Evolutionary conservation across 1,140 invertebrate species (phyloP).

Genomic region (Ectropis grisescens): DNA sequence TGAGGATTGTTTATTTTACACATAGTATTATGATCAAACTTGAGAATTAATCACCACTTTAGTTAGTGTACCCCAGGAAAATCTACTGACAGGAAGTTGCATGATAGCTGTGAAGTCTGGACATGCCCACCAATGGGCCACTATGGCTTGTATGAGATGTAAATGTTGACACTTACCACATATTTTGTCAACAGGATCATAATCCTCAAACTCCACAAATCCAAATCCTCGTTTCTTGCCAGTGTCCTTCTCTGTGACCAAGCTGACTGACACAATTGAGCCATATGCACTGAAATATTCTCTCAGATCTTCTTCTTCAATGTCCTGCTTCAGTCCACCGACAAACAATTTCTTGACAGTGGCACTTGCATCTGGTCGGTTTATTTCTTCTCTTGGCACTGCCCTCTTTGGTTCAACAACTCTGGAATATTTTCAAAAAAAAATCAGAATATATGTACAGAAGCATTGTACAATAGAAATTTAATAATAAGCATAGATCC

Average conservation of each 20-base stretch:
- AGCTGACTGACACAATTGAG: slow-evolving; percentile 83
- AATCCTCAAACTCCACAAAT: slow-evolving; percentile 96
- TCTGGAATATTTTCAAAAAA: too few relatives aligned
- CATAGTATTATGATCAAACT: too few relatives aligned
- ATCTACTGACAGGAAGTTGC: too few relatives aligned
- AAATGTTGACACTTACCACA: slow-evolving; percentile 77
- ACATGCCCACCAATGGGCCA: too few relatives aligned
- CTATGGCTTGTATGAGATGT: too few relatives aligned
- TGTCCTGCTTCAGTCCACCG: slow-evolving; percentile 90
- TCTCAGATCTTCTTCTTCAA: slow-evolving; percentile 88
- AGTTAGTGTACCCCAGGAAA: too few relatives aligned
- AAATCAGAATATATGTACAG: slow-evolving; percentile 6
- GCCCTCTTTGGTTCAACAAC: slow-evolving; percentile 97
- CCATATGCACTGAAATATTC: slow-evolving; percentile 90
- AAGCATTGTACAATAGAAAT: too few relatives aligned
- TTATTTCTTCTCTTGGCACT: slow-evolving; percentile 93
- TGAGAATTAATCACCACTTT: too few relatives aligned
- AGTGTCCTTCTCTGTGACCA: slow-evolving; percentile 92
- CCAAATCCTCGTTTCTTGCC: slow-evolving; percentile 94
- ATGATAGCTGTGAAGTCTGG: too few relatives aligned
- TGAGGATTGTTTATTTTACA: too few relatives aligned
- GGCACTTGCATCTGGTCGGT: slow-evolving; percentile 89
- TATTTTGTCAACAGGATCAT: slow-evolving; percentile 96
- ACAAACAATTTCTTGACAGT: slow-evolving; percentile 97
- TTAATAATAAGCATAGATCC: too few relatives aligned